A percentile compares a stretch with the other conserved stretches of the same genome.
Evolutionary conservation across 2,797 vertebrate species (phyloP).

Genomic region (Hydrolagus colliei): DNA sequence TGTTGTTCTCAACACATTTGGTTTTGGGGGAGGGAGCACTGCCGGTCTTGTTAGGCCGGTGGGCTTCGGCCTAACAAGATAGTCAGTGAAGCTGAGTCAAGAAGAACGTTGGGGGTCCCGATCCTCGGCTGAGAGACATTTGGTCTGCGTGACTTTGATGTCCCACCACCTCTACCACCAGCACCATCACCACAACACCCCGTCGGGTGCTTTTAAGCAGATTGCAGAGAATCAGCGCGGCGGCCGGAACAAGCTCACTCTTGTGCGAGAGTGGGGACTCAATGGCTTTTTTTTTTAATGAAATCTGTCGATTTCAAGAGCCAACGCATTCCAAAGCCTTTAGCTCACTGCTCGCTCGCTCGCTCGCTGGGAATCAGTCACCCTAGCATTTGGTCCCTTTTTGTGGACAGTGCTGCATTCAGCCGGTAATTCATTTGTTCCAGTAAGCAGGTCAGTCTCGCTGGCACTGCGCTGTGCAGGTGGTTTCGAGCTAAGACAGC

Average conservation of each 20-base stretch:
- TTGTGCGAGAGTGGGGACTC: not conserved
- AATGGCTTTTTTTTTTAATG: too few species aligned
- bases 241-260: not conserved
- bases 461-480: conserved; percentile 1
- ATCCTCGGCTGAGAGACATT: too few species aligned
- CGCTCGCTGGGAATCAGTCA: too few species aligned
- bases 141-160: too few species aligned
- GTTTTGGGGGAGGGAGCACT: too few species aligned
- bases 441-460: not conserved
- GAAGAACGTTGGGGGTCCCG: too few species aligned
- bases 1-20: too few species aligned
- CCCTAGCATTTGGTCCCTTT: not conserved
- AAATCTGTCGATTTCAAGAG: too few species aligned
- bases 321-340: conserved; percentile 9
- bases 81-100: not conserved
- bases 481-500: not conserved
- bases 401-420: not conserved
- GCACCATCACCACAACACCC: not conserved
- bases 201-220: not conserved
- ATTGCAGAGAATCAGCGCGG: not conserved
- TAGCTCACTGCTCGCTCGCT: not conserved
- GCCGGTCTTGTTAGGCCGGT: not conserved
- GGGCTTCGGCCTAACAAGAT: too few species aligned
- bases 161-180: too few species aligned
- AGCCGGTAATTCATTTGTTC: conserved; percentile 12